Evolutionary conservation across 2,797 vertebrate genomes (phyloP).

Genomic region (Mormyrus proboscirostris): DNA sequence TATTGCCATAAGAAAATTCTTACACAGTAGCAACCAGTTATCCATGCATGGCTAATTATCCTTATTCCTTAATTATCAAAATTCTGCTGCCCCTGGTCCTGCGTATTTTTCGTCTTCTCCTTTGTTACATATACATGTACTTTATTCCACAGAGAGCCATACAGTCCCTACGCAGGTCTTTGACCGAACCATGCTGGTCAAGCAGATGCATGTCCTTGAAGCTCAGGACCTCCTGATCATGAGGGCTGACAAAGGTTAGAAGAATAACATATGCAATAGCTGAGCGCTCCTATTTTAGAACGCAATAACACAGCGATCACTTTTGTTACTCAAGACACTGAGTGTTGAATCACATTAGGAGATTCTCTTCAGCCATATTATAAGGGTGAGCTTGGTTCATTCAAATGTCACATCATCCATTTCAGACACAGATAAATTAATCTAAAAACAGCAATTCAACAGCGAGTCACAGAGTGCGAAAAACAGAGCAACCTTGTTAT

Average conservation of each 20-base stretch:
- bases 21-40: background rate
- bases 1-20: background rate
- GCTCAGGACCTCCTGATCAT: conserved; percentile 84
- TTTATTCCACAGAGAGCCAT: conserved; percentile 62
- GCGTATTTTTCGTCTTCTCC: background rate
- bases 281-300: no score
- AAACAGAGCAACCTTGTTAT: background rate
- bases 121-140: background rate
- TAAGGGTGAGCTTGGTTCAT: background rate
- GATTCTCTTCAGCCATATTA: background rate
- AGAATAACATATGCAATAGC: background rate
- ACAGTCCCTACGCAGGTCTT: conserved; percentile 74
- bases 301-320: background rate
- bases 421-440: background rate
- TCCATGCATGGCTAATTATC: background rate
- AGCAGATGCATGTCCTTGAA: conserved; percentile 93
- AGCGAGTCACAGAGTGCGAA: background rate
- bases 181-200: conserved; percentile 86
- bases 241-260: conserved; percentile 86
- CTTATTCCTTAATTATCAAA: background rate
- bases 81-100: background rate
- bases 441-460: background rate
- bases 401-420: background rate
- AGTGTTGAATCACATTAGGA: background rate
- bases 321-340: background rate